Evolutionary conservation across 2,888 invertebrate genomes (phyloP).

Genomic region (Thera britannica): DNA sequence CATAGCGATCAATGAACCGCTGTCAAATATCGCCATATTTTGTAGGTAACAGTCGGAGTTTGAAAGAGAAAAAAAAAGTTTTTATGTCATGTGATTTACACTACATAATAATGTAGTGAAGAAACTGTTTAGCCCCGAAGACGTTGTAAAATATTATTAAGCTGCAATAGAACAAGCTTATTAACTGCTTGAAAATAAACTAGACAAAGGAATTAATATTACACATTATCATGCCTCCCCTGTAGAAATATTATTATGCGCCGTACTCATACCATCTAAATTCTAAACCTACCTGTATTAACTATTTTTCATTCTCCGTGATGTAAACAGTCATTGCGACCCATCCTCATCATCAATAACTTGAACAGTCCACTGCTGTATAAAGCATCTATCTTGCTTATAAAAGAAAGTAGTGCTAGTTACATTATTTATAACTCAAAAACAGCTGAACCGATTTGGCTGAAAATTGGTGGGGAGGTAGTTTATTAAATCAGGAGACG

Average conservation of each 20-base stretch:
- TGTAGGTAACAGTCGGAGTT: too few species aligned
- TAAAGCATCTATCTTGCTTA: not conserved
- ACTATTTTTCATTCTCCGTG: not conserved
- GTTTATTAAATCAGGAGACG: too few species aligned
- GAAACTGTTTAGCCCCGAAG: not conserved
- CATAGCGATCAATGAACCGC: too few species aligned
- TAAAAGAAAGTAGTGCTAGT: too few species aligned
- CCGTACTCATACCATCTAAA: not conserved
- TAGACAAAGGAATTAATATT: not conserved
- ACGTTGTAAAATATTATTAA: not conserved
- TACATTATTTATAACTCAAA: too few species aligned
- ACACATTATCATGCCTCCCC: not conserved
- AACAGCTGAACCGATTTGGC: too few species aligned
- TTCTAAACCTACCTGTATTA: not conserved
- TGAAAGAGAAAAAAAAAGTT: too few species aligned
- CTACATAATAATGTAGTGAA: too few species aligned
- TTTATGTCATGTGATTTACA: too few species aligned
- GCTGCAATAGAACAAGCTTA: not conserved
- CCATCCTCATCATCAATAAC: not conserved
- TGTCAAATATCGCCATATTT: too few species aligned
- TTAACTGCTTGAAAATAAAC: not conserved
- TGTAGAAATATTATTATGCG: not conserved
- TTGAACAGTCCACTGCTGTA: not conserved
- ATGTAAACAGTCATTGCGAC: conserved; percentile 1
- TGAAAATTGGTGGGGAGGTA: too few species aligned